Evolutionary conservation across 1,140 invertebrate species (phyloP).

Genomic region (Orussus abietinus): DNA sequence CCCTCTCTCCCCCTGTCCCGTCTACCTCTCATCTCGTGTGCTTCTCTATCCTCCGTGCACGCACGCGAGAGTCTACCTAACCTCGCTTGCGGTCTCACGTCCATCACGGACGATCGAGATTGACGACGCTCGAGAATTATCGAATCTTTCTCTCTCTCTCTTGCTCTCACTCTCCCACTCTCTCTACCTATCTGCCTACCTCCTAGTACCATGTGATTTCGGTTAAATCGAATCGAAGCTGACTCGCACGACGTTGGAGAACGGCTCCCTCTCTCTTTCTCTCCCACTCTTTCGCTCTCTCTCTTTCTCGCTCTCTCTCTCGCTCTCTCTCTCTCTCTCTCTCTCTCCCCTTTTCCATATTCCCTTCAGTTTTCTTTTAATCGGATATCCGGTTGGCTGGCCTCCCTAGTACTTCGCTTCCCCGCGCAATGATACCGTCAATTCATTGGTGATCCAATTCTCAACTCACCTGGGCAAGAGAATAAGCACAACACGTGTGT

Average conservation of each 20-base stretch:
- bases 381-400: conserved; percentile 38
- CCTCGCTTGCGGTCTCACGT: conserved; percentile 13
- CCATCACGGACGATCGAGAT: conserved; percentile 28
- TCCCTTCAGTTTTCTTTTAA: conserved; percentile 25
- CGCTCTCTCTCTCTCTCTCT: conserved; percentile 7
- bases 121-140: conserved; percentile 34
- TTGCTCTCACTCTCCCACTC: conserved; percentile 9
- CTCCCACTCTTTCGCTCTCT: conserved; percentile 23
- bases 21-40: conserved; percentile 10
- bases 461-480: conserved; percentile 54
- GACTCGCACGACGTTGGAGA: too few species aligned
- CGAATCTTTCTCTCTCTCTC: conserved; percentile 29
- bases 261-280: too few species aligned
- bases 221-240: too few species aligned
- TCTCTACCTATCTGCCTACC: neutral
- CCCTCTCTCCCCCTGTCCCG: neutral
- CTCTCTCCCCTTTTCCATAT: conserved; percentile 17
- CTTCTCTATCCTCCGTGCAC: conserved; percentile 13
- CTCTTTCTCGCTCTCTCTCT: conserved; percentile 6
- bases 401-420: conserved; percentile 53
- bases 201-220: neutral
- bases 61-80: conserved; percentile 15
- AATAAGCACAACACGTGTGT: conserved; percentile 49
- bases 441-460: conserved; percentile 53
- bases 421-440: conserved; percentile 51